Percentiles rank a stretch among this genome's conserved stretches.
Evolutionary conservation across 2,113 vertebrate species (phyloP).

Genomic region (Psophia crepitans): DNA sequence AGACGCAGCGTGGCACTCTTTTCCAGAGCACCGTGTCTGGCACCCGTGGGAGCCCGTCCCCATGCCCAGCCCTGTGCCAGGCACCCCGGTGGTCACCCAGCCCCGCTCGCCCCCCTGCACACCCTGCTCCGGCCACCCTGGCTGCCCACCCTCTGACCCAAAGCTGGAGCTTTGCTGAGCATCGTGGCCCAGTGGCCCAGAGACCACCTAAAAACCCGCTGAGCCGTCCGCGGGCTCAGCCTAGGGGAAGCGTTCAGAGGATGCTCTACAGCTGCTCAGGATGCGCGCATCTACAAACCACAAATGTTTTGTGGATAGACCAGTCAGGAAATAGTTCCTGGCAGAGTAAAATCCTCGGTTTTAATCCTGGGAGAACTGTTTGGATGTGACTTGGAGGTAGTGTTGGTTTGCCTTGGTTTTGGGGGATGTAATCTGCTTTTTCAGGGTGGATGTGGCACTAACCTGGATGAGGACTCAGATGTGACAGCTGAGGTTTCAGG

Average conservation of each 20-base stretch:
- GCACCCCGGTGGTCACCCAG: fast-evolving
- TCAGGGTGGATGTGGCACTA: neutral
- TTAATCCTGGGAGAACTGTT: neutral
- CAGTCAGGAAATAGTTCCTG: neutral
- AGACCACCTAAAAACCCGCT: too few species aligned
- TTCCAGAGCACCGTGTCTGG: neutral
- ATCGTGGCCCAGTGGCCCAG: fast-evolving
- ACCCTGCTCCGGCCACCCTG: fast-evolving
- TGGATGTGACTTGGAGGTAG: neutral
- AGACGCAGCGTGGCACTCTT: constrained; percentile 10
- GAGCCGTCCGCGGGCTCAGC: neutral
- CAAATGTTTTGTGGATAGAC: neutral
- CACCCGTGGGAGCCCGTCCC: neutral
- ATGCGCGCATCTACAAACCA: fast-evolving
- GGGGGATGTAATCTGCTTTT: neutral
- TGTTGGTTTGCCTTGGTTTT: neutral
- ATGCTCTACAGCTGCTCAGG: neutral
- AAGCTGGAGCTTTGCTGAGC: neutral
- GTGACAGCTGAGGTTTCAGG: neutral
- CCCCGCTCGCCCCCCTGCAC: fast-evolving
- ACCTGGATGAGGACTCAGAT: neutral
- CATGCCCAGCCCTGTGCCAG: fast-evolving
- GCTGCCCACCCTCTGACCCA: fast-evolving
- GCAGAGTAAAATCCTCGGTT: neutral
- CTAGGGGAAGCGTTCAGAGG: neutral